A percentile compares a stretch with the other conserved stretches of the same genome.
These are phyloP conservation scores for Dicentrarchus labrax DNA, from an alignment of 2,113 vertebrate genomes.

Conservation along the genomic window DNA sequence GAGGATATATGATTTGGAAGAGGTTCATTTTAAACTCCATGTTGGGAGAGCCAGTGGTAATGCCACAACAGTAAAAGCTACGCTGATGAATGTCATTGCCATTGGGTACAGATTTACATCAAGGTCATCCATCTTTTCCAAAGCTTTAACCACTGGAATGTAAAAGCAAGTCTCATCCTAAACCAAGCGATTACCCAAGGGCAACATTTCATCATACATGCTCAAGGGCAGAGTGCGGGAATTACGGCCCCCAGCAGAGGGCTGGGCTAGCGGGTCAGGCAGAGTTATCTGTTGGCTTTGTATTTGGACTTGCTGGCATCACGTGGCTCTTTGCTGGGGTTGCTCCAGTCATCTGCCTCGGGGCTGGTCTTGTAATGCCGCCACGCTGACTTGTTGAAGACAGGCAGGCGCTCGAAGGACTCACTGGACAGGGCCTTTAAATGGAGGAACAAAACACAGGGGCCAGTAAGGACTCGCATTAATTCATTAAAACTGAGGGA, in stretches of 20 bases:
- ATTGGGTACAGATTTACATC: constrained; percentile 47
- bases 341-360: constrained; percentile 99
- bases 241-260: constrained; percentile 30
- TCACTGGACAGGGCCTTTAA: constrained; percentile 95
- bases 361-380: constrained; percentile 96
- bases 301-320: constrained; percentile 94
- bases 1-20: constrained; percentile 10
- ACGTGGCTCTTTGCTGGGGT: constrained; percentile 95
- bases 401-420: constrained; percentile 96
- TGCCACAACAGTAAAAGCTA: constrained; percentile 57
- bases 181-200: constrained; percentile 63
- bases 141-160: constrained; percentile 51
- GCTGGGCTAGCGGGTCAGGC: constrained; percentile 20
- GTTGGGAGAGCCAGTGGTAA: constrained; percentile 27
- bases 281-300: constrained; percentile 91
- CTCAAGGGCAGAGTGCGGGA: constrained; percentile 32
- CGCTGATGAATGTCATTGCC: constrained; percentile 64
- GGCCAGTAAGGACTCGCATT: background rate
- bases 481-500: too few relatives aligned
- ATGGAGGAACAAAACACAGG: background rate
- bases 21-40: constrained; percentile 31
- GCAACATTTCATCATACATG: constrained; percentile 64
- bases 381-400: constrained; percentile 98
- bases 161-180: constrained; percentile 41
- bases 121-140: constrained; percentile 19